Conservation (phyloP, 2,888 invertebrate genomes). For the Ophion ellenae region DNA sequence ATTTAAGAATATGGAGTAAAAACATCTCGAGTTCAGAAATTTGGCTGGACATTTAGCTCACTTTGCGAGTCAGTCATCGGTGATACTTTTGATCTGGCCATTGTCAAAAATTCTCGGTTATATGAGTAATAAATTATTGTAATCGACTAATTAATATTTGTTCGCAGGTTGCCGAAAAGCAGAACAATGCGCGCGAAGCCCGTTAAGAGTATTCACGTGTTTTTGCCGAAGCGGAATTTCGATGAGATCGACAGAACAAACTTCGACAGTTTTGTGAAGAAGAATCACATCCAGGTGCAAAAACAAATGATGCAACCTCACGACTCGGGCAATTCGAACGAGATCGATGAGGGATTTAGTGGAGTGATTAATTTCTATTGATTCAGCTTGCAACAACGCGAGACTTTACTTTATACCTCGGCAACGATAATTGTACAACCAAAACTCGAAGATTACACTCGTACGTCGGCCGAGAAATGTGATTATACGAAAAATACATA, state of each 20-base stretch:
- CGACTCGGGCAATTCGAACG: slow-evolving; percentile 83
- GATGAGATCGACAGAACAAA: slow-evolving; percentile 88
- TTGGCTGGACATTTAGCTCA: too few species aligned
- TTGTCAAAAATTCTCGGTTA: not conserved
- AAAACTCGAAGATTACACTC: not conserved
- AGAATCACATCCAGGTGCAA: slow-evolving; percentile 55
- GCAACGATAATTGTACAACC: slow-evolving; percentile 15
- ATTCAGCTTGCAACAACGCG: slow-evolving; percentile 50
- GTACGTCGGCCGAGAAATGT: slow-evolving; percentile 14
- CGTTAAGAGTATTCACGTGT: slow-evolving; percentile 65
- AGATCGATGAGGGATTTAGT: slow-evolving; percentile 84
- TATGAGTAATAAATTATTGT: not conserved
- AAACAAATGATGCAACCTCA: not conserved
- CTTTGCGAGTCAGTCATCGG: too few species aligned
- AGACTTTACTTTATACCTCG: slow-evolving; percentile 45
- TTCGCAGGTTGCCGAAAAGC: slow-evolving; percentile 7
- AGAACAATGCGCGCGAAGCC: slow-evolving; percentile 3
- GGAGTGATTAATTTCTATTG: slow-evolving; percentile 81
- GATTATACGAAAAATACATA: slow-evolving; percentile 12
- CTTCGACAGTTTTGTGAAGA: slow-evolving; percentile 86
- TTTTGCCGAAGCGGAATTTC: slow-evolving; percentile 85
- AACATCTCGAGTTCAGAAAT: too few species aligned
- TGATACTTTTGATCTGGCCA: too few species aligned
- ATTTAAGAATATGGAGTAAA: too few species aligned
- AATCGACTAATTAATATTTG: not conserved